Evolutionary conservation across 53 echinoderm and acorn worm species (phyloP).

Genomic region (Hippasteria phrygiana): DNA sequence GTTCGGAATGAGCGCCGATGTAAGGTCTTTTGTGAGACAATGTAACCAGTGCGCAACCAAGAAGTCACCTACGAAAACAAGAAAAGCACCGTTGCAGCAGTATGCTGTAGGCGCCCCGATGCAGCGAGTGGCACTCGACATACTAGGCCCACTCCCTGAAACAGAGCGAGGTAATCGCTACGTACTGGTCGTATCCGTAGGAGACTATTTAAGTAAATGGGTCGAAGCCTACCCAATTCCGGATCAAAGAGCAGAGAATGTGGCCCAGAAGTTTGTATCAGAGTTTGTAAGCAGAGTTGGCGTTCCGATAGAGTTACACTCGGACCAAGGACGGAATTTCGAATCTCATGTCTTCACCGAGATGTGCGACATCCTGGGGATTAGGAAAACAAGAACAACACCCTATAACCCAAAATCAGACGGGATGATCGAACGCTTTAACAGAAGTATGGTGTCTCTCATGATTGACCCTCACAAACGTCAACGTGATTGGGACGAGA

Average conservation of each 20-base stretch:
- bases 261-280: not conserved
- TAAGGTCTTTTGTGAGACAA: not conserved
- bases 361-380: too few relatives aligned
- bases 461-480: not conserved
- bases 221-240: too few relatives aligned
- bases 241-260: conserved; percentile 2
- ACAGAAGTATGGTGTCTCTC: not conserved
- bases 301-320: not conserved
- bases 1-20: conserved; percentile 39
- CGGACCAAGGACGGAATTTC: too few relatives aligned
- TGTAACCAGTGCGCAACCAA: not conserved
- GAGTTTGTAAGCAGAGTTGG: not conserved
- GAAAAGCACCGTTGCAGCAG: not conserved
- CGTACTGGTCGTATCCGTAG: not conserved
- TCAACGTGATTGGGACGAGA: conserved; percentile 4
- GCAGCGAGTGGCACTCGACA: too few relatives aligned
- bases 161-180: not conserved
- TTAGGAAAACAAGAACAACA: too few relatives aligned
- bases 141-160: not conserved
- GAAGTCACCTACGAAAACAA: not conserved
- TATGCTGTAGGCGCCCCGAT: too few relatives aligned
- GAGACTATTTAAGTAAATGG: too few relatives aligned
- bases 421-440: not conserved
- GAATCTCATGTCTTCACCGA: too few relatives aligned
- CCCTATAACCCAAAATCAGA: not conserved